A percentile compares a stretch with the other conserved stretches of the same genome.
Evolutionary conservation across 2,797 vertebrate genomes (phyloP).

Genomic region (Uromys caudimaculatus): DNA sequence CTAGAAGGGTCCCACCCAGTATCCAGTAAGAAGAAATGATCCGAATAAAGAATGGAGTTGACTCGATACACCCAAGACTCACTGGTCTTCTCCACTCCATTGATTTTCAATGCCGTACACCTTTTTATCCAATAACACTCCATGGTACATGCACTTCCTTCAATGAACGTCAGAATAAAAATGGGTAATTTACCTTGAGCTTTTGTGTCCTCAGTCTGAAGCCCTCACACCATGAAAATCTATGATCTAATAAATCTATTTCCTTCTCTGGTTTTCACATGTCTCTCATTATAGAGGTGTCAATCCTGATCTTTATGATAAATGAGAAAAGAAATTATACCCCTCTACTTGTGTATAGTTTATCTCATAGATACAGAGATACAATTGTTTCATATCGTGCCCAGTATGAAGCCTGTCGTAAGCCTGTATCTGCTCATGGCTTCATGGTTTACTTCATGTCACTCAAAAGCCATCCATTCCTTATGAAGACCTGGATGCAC

Average conservation of each 20-base stretch:
- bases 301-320: not conserved
- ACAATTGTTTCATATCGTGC: not conserved
- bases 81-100: not conserved
- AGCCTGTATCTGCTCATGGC: not conserved
- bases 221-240: not conserved
- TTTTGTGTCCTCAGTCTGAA: not conserved
- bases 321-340: not conserved
- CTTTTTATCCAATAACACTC: not conserved
- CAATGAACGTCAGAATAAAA: not conserved
- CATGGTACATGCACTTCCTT: not conserved
- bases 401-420: not conserved
- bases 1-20: not conserved
- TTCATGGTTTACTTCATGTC: not conserved
- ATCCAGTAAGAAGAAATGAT: not conserved
- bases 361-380: not conserved
- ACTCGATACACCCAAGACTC: too few species aligned
- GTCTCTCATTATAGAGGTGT: not conserved
- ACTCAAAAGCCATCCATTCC: not conserved
- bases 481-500: not conserved
- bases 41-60: not conserved
- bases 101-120: not conserved
- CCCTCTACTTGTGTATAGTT: rapidly evolving
- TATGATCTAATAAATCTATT: not conserved
- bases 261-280: not conserved
- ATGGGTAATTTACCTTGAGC: not conserved